phyloP scores from a whole-genome alignment of 2,113 vertebrate species.

The Halichoerus grypus region DNA sequence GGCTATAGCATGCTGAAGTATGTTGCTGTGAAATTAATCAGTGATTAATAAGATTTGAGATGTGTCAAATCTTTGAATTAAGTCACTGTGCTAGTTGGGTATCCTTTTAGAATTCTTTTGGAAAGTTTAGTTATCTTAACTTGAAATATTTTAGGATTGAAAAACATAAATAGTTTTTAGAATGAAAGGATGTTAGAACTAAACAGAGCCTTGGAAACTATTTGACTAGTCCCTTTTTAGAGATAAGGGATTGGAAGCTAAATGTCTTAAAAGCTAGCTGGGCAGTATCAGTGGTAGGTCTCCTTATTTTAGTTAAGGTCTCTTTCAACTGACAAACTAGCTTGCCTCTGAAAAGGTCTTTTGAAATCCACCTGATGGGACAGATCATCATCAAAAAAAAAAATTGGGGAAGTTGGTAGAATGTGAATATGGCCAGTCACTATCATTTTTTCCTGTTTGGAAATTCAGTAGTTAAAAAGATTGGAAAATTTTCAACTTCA shows the following conservation, averaged over 20 bases:
- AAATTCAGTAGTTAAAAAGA: not conserved
- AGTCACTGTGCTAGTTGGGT: not conserved
- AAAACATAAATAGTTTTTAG: not conserved
- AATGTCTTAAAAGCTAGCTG: not conserved
- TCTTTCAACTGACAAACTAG: not conserved
- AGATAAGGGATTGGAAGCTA: not conserved
- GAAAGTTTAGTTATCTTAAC: not conserved
- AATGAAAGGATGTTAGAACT: not conserved
- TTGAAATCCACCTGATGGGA: not conserved
- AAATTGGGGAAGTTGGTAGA: not conserved
- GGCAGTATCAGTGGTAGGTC: not conserved
- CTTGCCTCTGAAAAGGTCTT: not conserved
- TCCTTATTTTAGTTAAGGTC: not conserved
- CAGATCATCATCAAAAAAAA: not conserved
- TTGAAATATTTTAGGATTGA: slow-evolving; percentile 6
- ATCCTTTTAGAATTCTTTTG: not conserved
- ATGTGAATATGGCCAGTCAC: not conserved
- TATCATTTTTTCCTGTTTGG: not conserved
- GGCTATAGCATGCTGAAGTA: not conserved
- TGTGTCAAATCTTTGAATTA: not conserved
- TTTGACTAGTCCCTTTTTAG: not conserved
- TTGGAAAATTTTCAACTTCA: not conserved
- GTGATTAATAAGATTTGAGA: not conserved
- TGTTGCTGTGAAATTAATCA: not conserved
- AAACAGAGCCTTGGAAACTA: not conserved